Evolutionary conservation across 1,140 invertebrate species (phyloP), one percentile per base, ranked within the genome.

Genomic region (Drosophila quadrilineata): DNA sequence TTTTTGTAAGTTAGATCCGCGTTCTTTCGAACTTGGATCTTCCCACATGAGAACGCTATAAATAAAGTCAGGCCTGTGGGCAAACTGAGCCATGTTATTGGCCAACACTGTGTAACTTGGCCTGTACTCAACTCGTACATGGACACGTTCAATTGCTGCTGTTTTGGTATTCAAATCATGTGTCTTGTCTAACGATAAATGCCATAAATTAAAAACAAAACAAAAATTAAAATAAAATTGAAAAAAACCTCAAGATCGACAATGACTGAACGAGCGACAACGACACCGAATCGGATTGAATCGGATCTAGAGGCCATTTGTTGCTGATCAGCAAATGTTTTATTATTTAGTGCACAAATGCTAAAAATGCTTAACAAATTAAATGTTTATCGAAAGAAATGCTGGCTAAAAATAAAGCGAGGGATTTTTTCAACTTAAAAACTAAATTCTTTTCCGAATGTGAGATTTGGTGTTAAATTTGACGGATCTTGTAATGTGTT

Each of bases 121-220:
- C 36, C 56, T 59, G 60, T 43, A 50, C 16, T 43, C 50, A 45
- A 45, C 36, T 45, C 50, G 60, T 43, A 64, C 53, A 64, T 64
- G 45, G 36, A 59, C 62, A 59, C 53, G 49, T 62, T 26, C 49
- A 60, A n/a, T n/a, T n/a, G n/a, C 35, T 45, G 6, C 70, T 56
- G 41, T 50, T 74, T 77, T 65, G 49, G 41, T 66, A 77, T 77
- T 77, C 75, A 74, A 70, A 74, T 74, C 75, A 77, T 74, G 75
- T 46, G 29, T 46, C 26, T n/a, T 56, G 52, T 69, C 74, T 73
- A 77, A 74, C 77, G 74, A 69, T 73, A 63, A 60, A 75, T 59
- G 72, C 59, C 72, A 66, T 66, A 73, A 59, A 73, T 73, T 63
- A 76, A 71, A 62, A 57, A 52, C 28, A 40, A n/a, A n/a, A n/a